Evolutionary conservation across 2,888 invertebrate genomes (phyloP), one percentile per base, ranked within the genome.

Genomic region (Drosophila seclusa): DNA sequence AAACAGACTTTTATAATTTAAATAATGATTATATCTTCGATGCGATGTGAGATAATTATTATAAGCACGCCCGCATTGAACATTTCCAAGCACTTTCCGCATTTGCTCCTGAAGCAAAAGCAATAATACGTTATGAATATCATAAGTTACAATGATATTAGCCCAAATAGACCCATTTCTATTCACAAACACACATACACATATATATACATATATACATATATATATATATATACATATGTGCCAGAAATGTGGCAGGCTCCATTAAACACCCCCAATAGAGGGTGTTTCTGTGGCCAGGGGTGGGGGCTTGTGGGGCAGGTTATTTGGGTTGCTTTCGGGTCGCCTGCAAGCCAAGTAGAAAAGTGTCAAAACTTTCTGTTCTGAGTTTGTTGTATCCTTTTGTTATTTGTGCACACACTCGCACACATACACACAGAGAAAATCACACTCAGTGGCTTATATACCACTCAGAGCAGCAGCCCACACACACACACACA

Each of bases 311-410:
- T 59, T 59, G 70, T 67, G 73, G 57, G 73, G 58, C 68, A 75
- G 72, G 64, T 62, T 71, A 66, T 72, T 82, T 66, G 78, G 78
- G 70, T 60, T 74, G 85, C 72, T 77, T 79, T 77, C 67, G 83
- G 83, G 83, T 86, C 87, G 87, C 69, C 36, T 73, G 77, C 87
- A 76, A 82, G 87, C 87, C 87, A 83, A 83, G 84, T 87, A 88
- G 83, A 87, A 87, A 87, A 88, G 87, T 87, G 88, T 87, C 87
- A 87, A 87, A 87, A 87, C 82, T 87, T 87, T 87, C 75, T 82
- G 87, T 75, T 83, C 73, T 52, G 68, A 83, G 79, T 87, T 87
- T 85, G 83, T 79, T 87, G 78, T 85, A 87, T 77, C 87, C 85
- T 87, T 85, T 85, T 82, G 87, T 86, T 83, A 76, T 78, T 82